Percentiles rank a stretch among this genome's conserved stretches.
Evolutionary conservation across 2,888 invertebrate genomes (phyloP).

Genomic region (Eupithecia insigniata): DNA sequence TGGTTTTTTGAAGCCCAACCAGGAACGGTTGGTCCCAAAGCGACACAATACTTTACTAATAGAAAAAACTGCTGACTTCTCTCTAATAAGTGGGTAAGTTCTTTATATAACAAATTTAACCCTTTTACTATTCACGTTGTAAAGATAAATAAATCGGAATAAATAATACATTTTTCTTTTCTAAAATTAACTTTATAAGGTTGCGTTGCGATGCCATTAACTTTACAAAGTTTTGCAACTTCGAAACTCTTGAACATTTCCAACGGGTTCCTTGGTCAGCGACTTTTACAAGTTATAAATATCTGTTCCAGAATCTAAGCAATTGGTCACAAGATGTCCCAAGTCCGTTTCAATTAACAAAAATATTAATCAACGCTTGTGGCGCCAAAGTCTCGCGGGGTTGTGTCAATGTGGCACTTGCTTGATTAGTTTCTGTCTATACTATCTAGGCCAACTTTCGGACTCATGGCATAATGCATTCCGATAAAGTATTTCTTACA

Average conservation of each 20-base stretch:
- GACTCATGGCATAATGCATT: not conserved
- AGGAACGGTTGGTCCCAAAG: too few species aligned
- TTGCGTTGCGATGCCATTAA: not conserved
- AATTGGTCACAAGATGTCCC: slow-evolving; percentile 66
- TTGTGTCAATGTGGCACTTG: slow-evolving; percentile 40
- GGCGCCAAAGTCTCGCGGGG: slow-evolving; percentile 64
- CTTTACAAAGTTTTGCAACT: slow-evolving; percentile 13
- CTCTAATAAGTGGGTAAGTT: not conserved
- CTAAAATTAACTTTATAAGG: not conserved
- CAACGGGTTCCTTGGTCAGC: slow-evolving; percentile 47
- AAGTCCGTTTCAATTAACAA: slow-evolving; percentile 76
- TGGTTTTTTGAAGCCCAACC: not conserved
- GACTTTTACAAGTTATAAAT: slow-evolving; percentile 63
- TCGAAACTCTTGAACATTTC: slow-evolving; percentile 31
- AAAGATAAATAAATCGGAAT: not conserved
- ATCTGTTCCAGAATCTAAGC: slow-evolving; percentile 68
- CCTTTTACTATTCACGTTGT: not conserved
- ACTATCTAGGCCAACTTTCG: not conserved
- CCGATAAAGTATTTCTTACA: not conserved
- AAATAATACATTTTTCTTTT: not conserved
- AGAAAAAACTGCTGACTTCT: not conserved
- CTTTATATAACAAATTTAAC: not conserved
- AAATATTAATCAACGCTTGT: slow-evolving; percentile 71
- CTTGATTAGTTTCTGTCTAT: slow-evolving; percentile 20
- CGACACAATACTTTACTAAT: too few species aligned